phyloP scores from a whole-genome alignment of 2,888 invertebrate genomes.

The Lasioglossum zephyrum region DNA sequence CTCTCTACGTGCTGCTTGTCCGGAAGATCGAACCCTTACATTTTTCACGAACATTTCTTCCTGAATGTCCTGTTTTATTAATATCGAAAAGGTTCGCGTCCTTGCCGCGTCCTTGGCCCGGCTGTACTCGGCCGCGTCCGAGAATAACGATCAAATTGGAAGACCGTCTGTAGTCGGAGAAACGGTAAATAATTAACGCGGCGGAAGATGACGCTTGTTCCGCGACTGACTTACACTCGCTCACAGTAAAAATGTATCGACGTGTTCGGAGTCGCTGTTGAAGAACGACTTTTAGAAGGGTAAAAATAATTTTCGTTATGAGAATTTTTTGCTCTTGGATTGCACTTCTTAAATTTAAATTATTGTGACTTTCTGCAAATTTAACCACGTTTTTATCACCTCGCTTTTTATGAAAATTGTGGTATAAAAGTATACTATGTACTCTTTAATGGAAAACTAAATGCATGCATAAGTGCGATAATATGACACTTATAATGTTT shows the following conservation, averaged over 20 bases:
- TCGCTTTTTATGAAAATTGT: not conserved
- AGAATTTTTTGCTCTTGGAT: not conserved
- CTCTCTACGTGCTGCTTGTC: slow-evolving; percentile 13
- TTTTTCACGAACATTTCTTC: slow-evolving; percentile 73
- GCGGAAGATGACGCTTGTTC: not conserved
- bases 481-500: not conserved
- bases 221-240: not conserved
- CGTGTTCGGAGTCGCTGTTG: too few species aligned
- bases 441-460: not conserved
- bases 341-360: not conserved
- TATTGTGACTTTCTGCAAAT: not conserved
- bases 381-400: not conserved
- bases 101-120: not conserved
- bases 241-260: not conserved
- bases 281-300: not conserved
- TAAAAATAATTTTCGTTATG: not conserved
- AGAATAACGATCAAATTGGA: slow-evolving; percentile 31
- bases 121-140: slow-evolving; percentile 2
- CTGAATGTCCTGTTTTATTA: slow-evolving; percentile 58
- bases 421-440: not conserved
- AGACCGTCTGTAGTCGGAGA: not conserved
- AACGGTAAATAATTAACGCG: slow-evolving; percentile 17
- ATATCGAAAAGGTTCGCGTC: slow-evolving; percentile 47
- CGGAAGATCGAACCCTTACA: slow-evolving; percentile 58
- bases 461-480: not conserved